These are phyloP conservation scores for Phoebastria nigripes DNA, from an alignment of 2,797 vertebrate genomes.

Conservation along the genomic window DNA sequence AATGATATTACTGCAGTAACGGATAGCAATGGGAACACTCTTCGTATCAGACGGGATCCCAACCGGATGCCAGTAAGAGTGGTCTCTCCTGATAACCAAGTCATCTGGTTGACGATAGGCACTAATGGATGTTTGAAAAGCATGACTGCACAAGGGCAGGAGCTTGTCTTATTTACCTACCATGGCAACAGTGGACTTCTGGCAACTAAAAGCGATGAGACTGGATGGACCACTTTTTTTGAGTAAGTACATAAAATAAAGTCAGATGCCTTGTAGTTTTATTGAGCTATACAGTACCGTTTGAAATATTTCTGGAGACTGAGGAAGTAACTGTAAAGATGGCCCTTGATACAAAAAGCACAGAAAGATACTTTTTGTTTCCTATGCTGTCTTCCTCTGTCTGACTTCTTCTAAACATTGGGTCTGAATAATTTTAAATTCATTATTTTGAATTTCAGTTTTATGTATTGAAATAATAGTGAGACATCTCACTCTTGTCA, in stretches of 20 bases:
- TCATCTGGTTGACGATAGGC: constrained; percentile 94
- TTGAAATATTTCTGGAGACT: background rate
- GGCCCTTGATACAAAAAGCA: background rate
- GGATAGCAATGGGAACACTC: constrained; percentile 92
- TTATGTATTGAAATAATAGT: constrained; percentile 48
- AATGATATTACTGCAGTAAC: constrained; percentile 91
- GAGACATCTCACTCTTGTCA: constrained; percentile 60
- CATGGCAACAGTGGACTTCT: constrained; percentile 94
- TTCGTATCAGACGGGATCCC: constrained; percentile 89
- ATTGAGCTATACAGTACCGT: background rate
- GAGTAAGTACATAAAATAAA: constrained; percentile 84
- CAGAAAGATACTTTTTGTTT: background rate
- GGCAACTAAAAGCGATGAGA: constrained; percentile 94
- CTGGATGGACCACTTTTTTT: constrained; percentile 98
- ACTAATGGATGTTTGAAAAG: constrained; percentile 93
- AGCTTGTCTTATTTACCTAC: constrained; percentile 93
- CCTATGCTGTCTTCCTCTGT: background rate
- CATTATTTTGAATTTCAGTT: background rate
- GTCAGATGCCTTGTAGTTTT: background rate
- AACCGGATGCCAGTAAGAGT: constrained; percentile 93
- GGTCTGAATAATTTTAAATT: background rate
- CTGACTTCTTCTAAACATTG: background rate
- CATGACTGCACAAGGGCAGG: constrained; percentile 91
- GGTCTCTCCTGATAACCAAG: constrained; percentile 95
- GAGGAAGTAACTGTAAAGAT: background rate